Base-by-base conservation (phyloP, 2,113 vertebrate species). In the Corythoichthys haematopterus region DNA sequence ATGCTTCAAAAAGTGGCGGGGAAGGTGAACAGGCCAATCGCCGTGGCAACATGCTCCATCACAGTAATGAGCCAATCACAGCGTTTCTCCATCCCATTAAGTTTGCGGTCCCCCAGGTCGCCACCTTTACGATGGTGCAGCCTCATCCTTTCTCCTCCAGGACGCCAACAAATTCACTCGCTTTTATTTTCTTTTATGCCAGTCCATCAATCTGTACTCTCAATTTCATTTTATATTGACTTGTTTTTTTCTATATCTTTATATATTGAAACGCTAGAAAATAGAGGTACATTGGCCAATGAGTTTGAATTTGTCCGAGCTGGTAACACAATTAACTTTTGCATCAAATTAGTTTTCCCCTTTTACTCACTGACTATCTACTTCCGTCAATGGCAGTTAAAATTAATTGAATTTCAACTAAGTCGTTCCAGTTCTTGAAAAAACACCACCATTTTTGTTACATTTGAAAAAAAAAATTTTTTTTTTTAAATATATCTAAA, bases 41-140 rank as follows among this genome's bases (percentile, higher is more conserved):
- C 70, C 50, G 76, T 61, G 79, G 80, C 84, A 84, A 86, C 74
- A 74, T 84, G 85, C 88, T 90, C 84, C 87, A 90, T 90, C 88
- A 87, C 85, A 83, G 78, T 90, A 90, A 90, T 88, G 88, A 90
- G 85, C 86, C 88, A 90, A 88, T 90, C 87, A 86, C 77, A 86
- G 83, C 68, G 75, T 87, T 88, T 90, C 87, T 90, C 85, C 88
- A 90, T 90, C 85, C 81, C 85, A 85, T 88, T 90, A 90, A 85
- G 82, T 82, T 81, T 78, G 64, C 74, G 83, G 81, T 75, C 83
- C 73, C 71, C 40, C 43, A 62, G 74, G 79, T 82, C 87, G 62
- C 73, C 79, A 80, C 84, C 88, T 82, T 77, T 72, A 73, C 84
- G 84, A 90, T 80, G 79, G 74, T 72, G 74, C 51, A n/a, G 80